Base-by-base conservation (phyloP, 2,113 vertebrate species). In the Siniperca chuatsi region DNA sequence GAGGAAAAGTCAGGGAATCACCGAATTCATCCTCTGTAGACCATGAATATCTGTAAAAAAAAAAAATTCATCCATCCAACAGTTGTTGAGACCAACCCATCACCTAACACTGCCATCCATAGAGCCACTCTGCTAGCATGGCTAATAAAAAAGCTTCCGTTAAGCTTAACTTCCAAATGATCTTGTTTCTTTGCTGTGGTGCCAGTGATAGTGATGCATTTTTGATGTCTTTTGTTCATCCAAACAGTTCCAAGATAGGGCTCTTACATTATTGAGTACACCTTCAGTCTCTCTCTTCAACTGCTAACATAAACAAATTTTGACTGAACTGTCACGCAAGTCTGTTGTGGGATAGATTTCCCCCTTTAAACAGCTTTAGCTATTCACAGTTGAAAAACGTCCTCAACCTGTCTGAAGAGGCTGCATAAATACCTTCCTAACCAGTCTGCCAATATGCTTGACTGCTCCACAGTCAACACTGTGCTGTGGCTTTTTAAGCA, bases 401-500 rank as follows among this genome's bases (percentile, higher is more conserved):
- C 6, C n/a, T 21, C 23, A 18, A 25, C 40, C 9, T 13, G 9
- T 52, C 18, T 33, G 8, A 54, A 64, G 33, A 61, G 44, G n/a
- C 58, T 15, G 7, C 16, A 60, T 20, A 12, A 29, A 73, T 25
- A 23, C 4, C 54, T 21, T 40, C 23, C 12, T 33, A 29, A 44
- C 48, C 55, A 54, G 29, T 64, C 40, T 11, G 37, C 21, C 46
- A 50, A n/a, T 16, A 25, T 8, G 20, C 10, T 42, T 1, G 8
- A 54, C 13, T 71, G 44, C 13, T 80, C 52, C 77, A 23, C 50
- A 58, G 42, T 44, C 33, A 65, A 18, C 18, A 16, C 25, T 46
- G 20, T 55, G 46, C 62, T 6, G 42, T 13, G 35, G 66, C 42
- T 76, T 81, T 66, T 64, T 29, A 79, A 68, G 25, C 6, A 35